Base-by-base conservation (phyloP, 2,888 invertebrate species). In the Megaustenia siamemsis region DNA sequence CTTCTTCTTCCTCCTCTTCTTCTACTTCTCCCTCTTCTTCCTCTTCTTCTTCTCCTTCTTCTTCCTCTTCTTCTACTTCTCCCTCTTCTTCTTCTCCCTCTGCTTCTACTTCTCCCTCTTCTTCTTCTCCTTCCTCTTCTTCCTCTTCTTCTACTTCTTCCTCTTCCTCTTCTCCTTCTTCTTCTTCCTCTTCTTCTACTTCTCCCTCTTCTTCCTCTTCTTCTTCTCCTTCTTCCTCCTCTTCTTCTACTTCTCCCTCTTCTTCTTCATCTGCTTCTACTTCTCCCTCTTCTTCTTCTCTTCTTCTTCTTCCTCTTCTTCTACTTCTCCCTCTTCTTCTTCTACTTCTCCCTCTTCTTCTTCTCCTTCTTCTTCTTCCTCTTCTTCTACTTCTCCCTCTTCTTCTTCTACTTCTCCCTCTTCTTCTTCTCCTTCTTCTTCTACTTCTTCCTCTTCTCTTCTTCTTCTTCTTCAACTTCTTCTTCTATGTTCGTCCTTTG, bases 1-100 rank as follows among this genome's bases (percentile, higher is more conserved):
- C 53, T 53, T 53, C 53, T 53, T 28, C n/a, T 28, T 77, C 77
- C 35, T 28, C 53, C 28, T 49, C 53, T 77, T 80, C 75, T 81
- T 80, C 81, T 81, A 32, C 35, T 73, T 85, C 45, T 73, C 76
- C 68, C 49, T 85, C 53, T 85, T 85, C 18, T 60, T 73, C 66
- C 63, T 73, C 56, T 81, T 73, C 63, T 81, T 81, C 38, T 81
- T 75, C 76, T 81, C 75, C 63, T 73, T 80, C 28, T 73, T 75
- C 68, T 56, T 76, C 32, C 75, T 40, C 56, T 81, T 85, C 68
- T 85, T 85, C 66, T 66, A 49, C 81, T 81, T 45, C n/a, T 45
- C 21, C 24, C 43, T 15, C 0, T 10, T 6, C 21, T 68, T 18
- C 18, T n/a, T 28, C 28, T n/a, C 63, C n/a, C n/a, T n/a, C n/a